Conservation (phyloP, 2,888 invertebrate genomes). For the Rutpela maculata region DNA sequence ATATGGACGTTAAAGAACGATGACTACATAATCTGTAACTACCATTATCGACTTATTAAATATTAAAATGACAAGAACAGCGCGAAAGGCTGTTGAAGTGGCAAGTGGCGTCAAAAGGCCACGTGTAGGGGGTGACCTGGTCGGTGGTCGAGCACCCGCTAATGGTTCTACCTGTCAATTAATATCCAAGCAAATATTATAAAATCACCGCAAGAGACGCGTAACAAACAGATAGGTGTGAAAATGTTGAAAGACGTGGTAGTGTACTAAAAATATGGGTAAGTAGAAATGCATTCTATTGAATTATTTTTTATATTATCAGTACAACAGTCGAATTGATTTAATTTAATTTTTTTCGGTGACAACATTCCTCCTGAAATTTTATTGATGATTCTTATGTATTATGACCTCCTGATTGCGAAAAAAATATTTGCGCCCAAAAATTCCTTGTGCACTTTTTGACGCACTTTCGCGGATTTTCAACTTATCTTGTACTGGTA, state of each 20-base stretch:
- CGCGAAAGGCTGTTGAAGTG: conserved; percentile 53
- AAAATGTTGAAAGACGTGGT: conserved; percentile 13
- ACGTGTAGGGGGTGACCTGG: conserved; percentile 57
- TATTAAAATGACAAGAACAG: conserved; percentile 64
- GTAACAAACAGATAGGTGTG: conserved; percentile 23
- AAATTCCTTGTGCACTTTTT: too few species aligned
- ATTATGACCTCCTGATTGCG: too few species aligned
- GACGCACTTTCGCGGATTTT: too few species aligned
- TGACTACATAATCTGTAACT: conserved; percentile 32
- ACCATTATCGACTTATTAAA: conserved; percentile 61
- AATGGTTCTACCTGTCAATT: conserved; percentile 65
- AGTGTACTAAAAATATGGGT: conserved; percentile 48
- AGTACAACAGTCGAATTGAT: too few species aligned
- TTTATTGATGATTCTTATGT: too few species aligned
- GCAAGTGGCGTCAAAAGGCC: conserved; percentile 63
- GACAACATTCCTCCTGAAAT: too few species aligned
- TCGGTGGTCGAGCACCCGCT: conserved; percentile 46
- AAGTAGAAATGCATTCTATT: conserved; percentile 23
- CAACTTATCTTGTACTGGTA: too few species aligned
- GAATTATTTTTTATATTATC: too few species aligned
- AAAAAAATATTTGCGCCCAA: too few species aligned
- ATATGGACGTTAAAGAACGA: background rate
- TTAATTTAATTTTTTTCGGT: too few species aligned
- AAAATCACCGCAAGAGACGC: conserved; percentile 52
- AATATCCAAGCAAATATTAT: conserved; percentile 56